Evolutionary conservation across 1,140 invertebrate genomes (phyloP).

Genomic region (Polypedilum vanderplanki): DNA sequence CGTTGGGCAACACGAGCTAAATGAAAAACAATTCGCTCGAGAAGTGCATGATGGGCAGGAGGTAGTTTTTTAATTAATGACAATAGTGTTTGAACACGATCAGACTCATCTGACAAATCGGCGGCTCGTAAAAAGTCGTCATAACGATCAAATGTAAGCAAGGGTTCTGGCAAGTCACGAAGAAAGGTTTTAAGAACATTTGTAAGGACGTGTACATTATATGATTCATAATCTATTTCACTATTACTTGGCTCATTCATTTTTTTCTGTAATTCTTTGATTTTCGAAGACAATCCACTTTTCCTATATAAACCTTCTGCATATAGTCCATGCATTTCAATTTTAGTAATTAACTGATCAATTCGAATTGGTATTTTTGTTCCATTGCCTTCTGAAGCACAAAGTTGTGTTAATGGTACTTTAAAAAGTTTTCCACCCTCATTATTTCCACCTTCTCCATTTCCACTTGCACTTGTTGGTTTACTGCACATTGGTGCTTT

Average conservation of each 20-base stretch:
- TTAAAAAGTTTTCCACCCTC: slow-evolving; percentile 54
- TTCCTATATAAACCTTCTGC: slow-evolving; percentile 91
- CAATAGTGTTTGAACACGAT: slow-evolving; percentile 76
- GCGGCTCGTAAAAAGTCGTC: slow-evolving; percentile 87
- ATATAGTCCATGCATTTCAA: slow-evolving; percentile 87
- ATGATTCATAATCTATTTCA: slow-evolving; percentile 58
- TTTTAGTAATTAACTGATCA: slow-evolving; percentile 77
- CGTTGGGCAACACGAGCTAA: slow-evolving; percentile 79
- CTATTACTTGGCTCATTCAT: slow-evolving; percentile 67
- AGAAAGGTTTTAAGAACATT: slow-evolving; percentile 89
- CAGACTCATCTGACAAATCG: slow-evolving; percentile 71
- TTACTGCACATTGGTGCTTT: slow-evolving; percentile 46
- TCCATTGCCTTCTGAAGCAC: slow-evolving; percentile 57
- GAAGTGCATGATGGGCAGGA: slow-evolving; percentile 80
- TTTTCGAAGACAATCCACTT: slow-evolving; percentile 74
- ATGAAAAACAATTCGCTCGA: slow-evolving; percentile 90
- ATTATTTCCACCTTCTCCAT: slow-evolving; percentile 30
- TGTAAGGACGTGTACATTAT: slow-evolving; percentile 82
- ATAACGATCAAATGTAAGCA: slow-evolving; percentile 88
- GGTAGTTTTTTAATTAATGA: slow-evolving; percentile 84
- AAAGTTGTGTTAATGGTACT: slow-evolving; percentile 61
- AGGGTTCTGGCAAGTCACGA: slow-evolving; percentile 85
- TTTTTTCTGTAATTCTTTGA: slow-evolving; percentile 62
- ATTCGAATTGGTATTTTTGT: slow-evolving; percentile 74
- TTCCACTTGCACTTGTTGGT: slow-evolving; percentile 32